A percentile compares a stretch with the other conserved stretches of the same genome.
phyloP scores from a whole-genome alignment of 2,888 invertebrate species.

The Brassicogethes aeneus region DNA sequence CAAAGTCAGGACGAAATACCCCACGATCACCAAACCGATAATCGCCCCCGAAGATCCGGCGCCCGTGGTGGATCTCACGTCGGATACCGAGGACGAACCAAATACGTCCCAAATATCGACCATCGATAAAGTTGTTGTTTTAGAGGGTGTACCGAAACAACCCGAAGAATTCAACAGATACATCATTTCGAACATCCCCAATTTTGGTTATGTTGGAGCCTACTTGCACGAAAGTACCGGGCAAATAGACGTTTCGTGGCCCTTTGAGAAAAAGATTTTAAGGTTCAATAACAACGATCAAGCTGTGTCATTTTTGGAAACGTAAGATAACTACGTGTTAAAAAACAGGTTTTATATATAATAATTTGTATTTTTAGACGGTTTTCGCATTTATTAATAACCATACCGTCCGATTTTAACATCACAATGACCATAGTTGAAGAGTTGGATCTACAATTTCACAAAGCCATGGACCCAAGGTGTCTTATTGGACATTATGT shows the following conservation, averaged over 20 bases:
- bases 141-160: conserved; percentile 1
- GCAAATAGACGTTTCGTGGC: conserved; percentile 28
- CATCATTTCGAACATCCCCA: conserved; percentile 29
- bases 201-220: conserved; percentile 30
- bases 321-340: no score
- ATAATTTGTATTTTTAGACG: background rate
- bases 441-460: background rate
- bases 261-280: conserved; percentile 24
- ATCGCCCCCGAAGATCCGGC: background rate
- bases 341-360: no score
- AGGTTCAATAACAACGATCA: conserved; percentile 15
- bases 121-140: no score
- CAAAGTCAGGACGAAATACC: no score
- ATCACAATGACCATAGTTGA: background rate
- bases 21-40: background rate
- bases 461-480: background rate
- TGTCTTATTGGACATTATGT: background rate
- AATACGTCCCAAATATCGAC: no score
- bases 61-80: no score
- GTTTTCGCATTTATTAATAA: no score
- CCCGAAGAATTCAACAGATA: conserved; percentile 24
- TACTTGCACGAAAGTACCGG: conserved; percentile 14
- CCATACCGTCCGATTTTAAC: no score
- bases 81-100: background rate
- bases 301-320: background rate